Percentiles rank a stretch among this genome's conserved stretches.
Evolutionary conservation across 2,797 vertebrate genomes (phyloP).

Genomic region (Anabas testudineus): DNA sequence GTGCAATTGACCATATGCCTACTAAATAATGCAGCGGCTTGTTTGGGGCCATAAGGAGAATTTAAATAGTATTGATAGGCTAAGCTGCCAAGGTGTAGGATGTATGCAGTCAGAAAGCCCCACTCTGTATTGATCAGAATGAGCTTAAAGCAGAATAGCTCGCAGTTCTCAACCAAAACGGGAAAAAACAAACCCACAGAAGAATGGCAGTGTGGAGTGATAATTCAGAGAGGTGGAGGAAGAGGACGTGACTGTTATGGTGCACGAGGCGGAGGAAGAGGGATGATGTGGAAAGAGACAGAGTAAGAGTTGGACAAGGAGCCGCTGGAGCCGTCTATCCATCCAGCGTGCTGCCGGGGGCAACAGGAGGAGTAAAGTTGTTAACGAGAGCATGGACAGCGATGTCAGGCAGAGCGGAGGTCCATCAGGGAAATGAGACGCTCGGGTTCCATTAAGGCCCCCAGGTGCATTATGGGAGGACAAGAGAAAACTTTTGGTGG

Average conservation of each 20-base stretch:
- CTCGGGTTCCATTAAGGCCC: conserved; percentile 78
- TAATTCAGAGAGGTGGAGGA: conserved; percentile 35
- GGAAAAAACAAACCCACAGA: conserved; percentile 38
- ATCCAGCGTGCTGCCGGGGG: conserved; percentile 67
- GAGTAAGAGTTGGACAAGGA: conserved; percentile 68
- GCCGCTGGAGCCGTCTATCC: conserved; percentile 72
- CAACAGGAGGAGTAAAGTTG: conserved; percentile 80
- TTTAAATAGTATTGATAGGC: conserved; percentile 96
- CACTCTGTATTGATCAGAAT: conserved; percentile 84
- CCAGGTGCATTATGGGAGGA: conserved; percentile 78
- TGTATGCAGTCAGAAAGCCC: conserved; percentile 88
- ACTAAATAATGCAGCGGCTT: conserved; percentile 94
- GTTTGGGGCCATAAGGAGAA: conserved; percentile 91
- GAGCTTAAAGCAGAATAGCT: conserved; percentile 69
- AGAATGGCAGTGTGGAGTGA: conserved; percentile 18
- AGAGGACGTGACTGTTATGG: conserved; percentile 10
- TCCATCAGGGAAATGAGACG: conserved; percentile 86
- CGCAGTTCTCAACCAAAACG: conserved; percentile 49
- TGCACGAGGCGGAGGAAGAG: conserved; percentile 26
- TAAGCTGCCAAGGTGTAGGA: conserved; percentile 89
- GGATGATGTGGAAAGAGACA: conserved; percentile 38
- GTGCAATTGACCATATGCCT: conserved; percentile 89
- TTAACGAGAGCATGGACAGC: conserved; percentile 84
- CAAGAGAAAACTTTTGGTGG: conserved; percentile 74
- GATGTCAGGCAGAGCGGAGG: conserved; percentile 76